These are phyloP conservation scores for Aelia acuminata DNA, from an alignment of 2,888 invertebrate genomes.

Conservation along the genomic window DNA sequence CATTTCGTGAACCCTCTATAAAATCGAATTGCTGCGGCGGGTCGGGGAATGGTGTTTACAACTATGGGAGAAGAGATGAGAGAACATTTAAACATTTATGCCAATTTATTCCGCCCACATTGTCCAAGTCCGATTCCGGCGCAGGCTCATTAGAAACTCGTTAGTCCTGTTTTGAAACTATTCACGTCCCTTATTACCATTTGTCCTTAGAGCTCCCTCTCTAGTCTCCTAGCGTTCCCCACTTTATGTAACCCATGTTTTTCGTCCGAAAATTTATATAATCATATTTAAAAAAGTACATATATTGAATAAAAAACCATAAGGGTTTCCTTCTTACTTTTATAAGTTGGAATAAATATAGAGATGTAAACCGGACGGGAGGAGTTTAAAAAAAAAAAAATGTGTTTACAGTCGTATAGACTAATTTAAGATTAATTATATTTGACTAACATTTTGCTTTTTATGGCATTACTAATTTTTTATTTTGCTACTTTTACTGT, in stretches of 20 bases:
- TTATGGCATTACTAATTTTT: too few relatives aligned
- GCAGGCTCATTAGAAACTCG: conserved; percentile 43
- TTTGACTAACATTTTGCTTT: too few relatives aligned
- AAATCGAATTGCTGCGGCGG: background rate
- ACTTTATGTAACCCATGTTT: conserved; percentile 19
- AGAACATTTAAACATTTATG: conserved; percentile 32
- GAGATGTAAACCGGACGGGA: too few relatives aligned
- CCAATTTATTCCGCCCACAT: conserved; percentile 48
- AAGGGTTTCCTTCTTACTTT: too few relatives aligned
- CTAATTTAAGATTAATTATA: too few relatives aligned
- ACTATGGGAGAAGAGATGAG: background rate
- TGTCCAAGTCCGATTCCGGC: background rate
- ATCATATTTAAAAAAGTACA: background rate
- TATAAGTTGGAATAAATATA: too few relatives aligned
- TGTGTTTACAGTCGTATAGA: too few relatives aligned
- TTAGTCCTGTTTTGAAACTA: conserved; percentile 46
- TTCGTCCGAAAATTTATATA: background rate
- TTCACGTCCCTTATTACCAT: conserved; percentile 35
- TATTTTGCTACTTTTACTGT: too few relatives aligned
- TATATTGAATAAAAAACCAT: background rate
- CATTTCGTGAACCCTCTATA: background rate
- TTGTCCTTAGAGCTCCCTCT: conserved; percentile 36
- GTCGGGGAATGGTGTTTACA: background rate
- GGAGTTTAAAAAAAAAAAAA: too few relatives aligned
- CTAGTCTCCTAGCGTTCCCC: background rate